These are phyloP conservation scores for Achlya flavicornis DNA, from an alignment of 2,888 invertebrate species.

Conservation along the genomic window DNA sequence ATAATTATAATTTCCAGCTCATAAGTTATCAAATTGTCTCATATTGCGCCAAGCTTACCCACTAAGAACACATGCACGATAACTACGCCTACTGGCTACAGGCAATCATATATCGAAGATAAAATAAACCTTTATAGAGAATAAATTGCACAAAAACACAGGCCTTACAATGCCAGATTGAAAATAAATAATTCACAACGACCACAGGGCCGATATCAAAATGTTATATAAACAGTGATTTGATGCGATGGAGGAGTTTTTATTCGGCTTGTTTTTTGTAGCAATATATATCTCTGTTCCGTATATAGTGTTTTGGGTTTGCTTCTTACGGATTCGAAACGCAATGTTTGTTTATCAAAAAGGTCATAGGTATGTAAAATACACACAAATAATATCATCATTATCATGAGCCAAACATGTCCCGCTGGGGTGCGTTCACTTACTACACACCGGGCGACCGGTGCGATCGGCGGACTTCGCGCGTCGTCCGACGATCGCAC, in stretches of 20 bases:
- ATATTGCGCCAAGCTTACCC: too few species aligned
- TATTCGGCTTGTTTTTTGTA: background rate
- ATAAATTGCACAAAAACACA: conserved; percentile 3
- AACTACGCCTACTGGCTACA: background rate
- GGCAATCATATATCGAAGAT: background rate
- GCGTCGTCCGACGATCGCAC: too few species aligned
- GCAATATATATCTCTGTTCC: background rate
- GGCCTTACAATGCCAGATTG: conserved; percentile 8
- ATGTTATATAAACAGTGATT: conserved; percentile 25
- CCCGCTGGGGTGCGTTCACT: too few species aligned
- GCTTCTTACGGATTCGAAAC: too few species aligned
- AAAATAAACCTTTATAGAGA: background rate
- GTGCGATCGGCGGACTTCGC: too few species aligned
- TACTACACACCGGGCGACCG: too few species aligned
- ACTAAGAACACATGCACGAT: background rate
- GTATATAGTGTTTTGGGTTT: background rate
- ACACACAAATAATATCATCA: too few species aligned
- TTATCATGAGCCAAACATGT: too few species aligned
- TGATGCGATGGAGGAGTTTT: conserved; percentile 14
- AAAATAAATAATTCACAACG: conserved; percentile 28
- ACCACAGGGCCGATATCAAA: conserved; percentile 24
- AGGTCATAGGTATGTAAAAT: too few species aligned
- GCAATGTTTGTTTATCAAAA: too few species aligned
- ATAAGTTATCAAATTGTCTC: too few species aligned
- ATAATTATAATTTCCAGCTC: too few species aligned